Conservation (phyloP, 2,797 vertebrate species). For the Melanotaenia trifasciata region DNA sequence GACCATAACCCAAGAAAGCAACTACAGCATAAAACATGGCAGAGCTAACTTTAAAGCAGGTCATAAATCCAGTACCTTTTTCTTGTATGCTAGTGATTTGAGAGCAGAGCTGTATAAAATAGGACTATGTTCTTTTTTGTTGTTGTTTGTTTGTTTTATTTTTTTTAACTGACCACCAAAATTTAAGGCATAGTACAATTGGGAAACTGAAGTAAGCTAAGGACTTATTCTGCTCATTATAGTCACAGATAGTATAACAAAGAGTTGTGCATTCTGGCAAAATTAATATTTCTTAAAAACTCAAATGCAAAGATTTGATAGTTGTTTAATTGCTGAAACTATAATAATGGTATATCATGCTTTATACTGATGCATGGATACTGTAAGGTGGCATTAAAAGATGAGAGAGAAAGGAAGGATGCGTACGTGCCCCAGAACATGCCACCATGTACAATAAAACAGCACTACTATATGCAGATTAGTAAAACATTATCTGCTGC, state of each 20-base stretch:
- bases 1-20: not conserved
- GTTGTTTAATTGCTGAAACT: not conserved
- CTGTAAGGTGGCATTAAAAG: conserved; percentile 1
- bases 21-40: not conserved
- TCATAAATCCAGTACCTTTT: not conserved
- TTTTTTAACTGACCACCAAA: not conserved
- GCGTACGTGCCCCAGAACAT: conserved; percentile 50
- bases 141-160: no score
- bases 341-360: not conserved
- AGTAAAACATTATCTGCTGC: conserved; percentile 34
- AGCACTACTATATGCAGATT: conserved; percentile 3
- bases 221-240: not conserved
- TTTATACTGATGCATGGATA: not conserved
- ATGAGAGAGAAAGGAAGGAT: not conserved
- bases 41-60: not conserved
- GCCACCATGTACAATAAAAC: conserved; percentile 18
- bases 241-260: not conserved
- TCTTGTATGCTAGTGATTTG: not conserved
- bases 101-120: no score
- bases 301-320: not conserved
- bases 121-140: no score
- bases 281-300: not conserved
- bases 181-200: not conserved
- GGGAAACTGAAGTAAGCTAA: not conserved
- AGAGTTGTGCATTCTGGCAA: not conserved